Evolutionary conservation across 2,113 vertebrate genomes (phyloP).

Genomic region (Pterocles burchelli): DNA sequence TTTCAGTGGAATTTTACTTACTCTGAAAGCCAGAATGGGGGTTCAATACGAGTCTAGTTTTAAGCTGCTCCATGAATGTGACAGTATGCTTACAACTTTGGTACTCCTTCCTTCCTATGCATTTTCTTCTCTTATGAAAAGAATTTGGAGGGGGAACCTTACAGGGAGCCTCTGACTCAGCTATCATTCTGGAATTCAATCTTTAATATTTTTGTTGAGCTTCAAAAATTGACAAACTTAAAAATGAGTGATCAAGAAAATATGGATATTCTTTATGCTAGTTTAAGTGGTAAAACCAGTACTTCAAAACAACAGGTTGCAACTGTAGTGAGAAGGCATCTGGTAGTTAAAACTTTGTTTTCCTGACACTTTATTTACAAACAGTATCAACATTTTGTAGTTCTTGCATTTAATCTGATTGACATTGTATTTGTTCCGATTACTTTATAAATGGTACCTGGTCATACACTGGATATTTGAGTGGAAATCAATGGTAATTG

Average conservation of each 20-base stretch:
- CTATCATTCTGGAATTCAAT: not conserved
- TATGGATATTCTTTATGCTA: not conserved
- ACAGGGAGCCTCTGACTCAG: not conserved
- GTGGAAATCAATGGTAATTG: not conserved
- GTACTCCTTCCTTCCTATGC: not conserved
- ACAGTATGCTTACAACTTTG: not conserved
- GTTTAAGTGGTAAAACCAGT: not conserved
- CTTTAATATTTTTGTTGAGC: not conserved
- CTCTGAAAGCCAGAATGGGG: not conserved
- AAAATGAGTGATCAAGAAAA: not conserved
- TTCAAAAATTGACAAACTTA: not conserved
- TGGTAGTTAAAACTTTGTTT: not conserved
- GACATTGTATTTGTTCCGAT: not conserved
- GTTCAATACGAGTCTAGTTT: not conserved
- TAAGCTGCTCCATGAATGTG: not conserved
- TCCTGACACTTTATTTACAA: not conserved
- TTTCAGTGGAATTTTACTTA: not conserved
- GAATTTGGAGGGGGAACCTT: not conserved
- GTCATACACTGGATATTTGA: not conserved
- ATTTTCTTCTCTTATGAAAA: not conserved
- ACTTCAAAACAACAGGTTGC: not conserved
- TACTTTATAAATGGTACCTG: not conserved
- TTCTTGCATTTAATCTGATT: not conserved
- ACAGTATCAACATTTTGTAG: not conserved
- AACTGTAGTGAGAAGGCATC: not conserved